Conservation (phyloP, 2,888 invertebrate species). For the Blomia tropicalis region DNA sequence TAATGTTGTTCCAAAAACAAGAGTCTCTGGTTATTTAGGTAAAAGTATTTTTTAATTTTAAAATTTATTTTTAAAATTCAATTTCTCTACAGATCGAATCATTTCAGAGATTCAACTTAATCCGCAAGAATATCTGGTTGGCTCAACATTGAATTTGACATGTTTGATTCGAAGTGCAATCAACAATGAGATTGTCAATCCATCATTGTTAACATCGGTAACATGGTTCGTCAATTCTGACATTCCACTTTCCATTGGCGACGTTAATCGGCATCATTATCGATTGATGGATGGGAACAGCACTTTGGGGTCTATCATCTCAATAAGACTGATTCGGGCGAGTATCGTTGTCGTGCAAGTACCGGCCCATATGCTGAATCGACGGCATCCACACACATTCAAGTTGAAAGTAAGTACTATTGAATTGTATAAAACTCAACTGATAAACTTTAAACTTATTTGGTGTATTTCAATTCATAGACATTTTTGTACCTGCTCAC, state of each 20-base stretch:
- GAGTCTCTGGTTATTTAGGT: too few species aligned
- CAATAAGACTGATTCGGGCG: slow-evolving; percentile 53
- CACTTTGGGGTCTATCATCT: slow-evolving; percentile 51
- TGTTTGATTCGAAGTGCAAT: slow-evolving; percentile 31
- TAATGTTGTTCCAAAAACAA: too few species aligned
- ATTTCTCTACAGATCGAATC: slow-evolving; percentile 30
- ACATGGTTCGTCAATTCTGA: slow-evolving; percentile 32
- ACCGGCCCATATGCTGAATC: slow-evolving; percentile 50
- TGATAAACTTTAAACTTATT: too few species aligned
- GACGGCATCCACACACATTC: slow-evolving; percentile 48
- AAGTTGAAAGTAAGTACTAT: slow-evolving; percentile 56
- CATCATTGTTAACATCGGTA: slow-evolving; percentile 33
- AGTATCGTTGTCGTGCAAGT: slow-evolving; percentile 63
- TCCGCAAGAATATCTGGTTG: slow-evolving; percentile 32
- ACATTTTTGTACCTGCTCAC: slow-evolving; percentile 53
- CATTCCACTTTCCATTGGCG: slow-evolving; percentile 18
- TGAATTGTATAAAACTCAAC: too few species aligned
- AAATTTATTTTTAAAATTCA: too few species aligned
- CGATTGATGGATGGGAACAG: slow-evolving; percentile 29
- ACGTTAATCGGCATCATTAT: slow-evolving; percentile 28
- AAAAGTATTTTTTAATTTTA: too few species aligned
- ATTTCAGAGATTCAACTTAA: slow-evolving; percentile 32
- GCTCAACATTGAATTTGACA: slow-evolving; percentile 33
- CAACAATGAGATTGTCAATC: neutral
- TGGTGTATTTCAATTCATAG: too few species aligned